Evolutionary conservation across 2,797 vertebrate genomes (phyloP).

Genomic region (Chelon auratus): DNA sequence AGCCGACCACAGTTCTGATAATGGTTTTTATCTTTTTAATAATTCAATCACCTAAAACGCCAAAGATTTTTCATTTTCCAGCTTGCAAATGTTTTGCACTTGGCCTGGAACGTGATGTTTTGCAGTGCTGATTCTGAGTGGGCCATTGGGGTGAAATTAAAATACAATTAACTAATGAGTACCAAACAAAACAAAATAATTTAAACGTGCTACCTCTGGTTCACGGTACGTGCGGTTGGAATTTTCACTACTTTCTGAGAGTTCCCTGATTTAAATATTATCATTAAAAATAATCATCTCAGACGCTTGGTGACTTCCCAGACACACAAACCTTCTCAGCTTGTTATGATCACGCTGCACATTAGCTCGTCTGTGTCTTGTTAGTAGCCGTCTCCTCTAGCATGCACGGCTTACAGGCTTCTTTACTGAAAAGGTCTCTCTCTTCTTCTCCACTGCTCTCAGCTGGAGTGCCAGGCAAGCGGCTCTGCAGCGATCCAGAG

Average conservation of each 20-base stretch:
- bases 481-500: conserved; percentile 59
- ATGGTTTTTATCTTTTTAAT: background rate
- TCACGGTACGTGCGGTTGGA: background rate
- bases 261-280: background rate
- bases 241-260: too few relatives aligned
- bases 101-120: background rate
- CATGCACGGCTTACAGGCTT: conserved; percentile 18
- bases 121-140: background rate
- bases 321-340: conserved; percentile 44
- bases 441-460: conserved; percentile 51
- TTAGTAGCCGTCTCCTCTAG: conserved; percentile 27
- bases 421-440: conserved; percentile 54
- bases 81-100: background rate
- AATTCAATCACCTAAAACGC: background rate
- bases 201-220: background rate
- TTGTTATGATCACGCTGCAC: conserved; percentile 52
- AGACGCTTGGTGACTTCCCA: background rate
- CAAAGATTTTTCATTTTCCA: background rate
- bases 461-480: conserved; percentile 70
- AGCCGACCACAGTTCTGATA: background rate
- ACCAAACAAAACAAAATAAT: background rate
- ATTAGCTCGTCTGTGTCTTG: conserved; percentile 56
- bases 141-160: background rate
- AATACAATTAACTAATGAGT: background rate
- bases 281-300: background rate